Base-by-base conservation (phyloP, 2,888 invertebrate species). In the Dioctria linearis region DNA sequence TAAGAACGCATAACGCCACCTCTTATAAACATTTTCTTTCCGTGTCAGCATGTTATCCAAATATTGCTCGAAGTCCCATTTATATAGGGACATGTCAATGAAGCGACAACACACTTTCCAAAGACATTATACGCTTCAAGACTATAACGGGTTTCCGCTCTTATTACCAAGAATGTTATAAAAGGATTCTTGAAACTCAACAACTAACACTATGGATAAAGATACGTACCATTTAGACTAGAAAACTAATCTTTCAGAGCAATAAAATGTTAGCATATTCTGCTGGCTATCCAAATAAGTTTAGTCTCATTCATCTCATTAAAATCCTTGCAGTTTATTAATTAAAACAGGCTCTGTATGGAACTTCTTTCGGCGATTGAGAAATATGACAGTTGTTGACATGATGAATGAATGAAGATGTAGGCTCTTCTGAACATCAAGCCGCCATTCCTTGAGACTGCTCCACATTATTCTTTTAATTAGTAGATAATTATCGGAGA, bases 401-500 rank as follows among this genome's bases (percentile, higher is more conserved):
- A 69, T 51, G 69, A 51, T 54, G 8, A 51, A 51, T 54, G 8
- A 51, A 51, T 51, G 51, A 51, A 37, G 37, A 49, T 46, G 11
- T 11, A 11, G 54, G 11, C 11, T 46, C 25, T 25, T 25, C 25
- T 25, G 25, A 25, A 25, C 25, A 25, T 25, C 2, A 25, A 2
- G 25, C 25, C 25, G 25, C 25, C 25, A 25, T 25, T 25, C 2
- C 25, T 25, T 25, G 2, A 25, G 25, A 25, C 25, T 25, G 25
- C 6, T 67, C 69, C 9, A 25, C 37, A 25, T 11, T 39, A 4
- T 39, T 54, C 5, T 73, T 54, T 9, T 63, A 13, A 40, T 73
- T 40, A 25, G 25, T 25, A 75, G 57, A 75, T 75, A 59, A 75
- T 75, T 75, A 75, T 75, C 25, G 73, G 59, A 75, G 73, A 75